phyloP scores from a whole-genome alignment of 92 coral and sea anemone genomes.

The Bergia sp. region DNA sequence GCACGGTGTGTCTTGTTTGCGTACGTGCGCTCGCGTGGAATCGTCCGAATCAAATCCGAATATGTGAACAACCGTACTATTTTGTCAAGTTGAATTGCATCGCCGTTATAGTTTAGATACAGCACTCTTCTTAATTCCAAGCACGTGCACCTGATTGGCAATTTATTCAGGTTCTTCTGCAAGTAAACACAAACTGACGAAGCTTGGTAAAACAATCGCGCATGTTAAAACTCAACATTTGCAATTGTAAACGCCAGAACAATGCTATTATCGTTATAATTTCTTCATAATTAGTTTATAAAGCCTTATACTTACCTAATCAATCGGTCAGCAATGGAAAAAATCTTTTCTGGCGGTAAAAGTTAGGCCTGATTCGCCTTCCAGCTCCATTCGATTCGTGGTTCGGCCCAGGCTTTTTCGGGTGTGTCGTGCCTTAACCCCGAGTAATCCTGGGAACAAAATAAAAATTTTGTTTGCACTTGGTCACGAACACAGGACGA shows the following conservation, averaged over 20 bases:
- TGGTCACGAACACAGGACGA: constrained; percentile 17
- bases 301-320: not conserved
- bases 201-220: not conserved
- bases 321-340: not conserved
- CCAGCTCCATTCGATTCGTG: not conserved
- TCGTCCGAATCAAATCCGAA: not conserved
- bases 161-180: not conserved
- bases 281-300: not conserved
- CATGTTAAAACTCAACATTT: not conserved
- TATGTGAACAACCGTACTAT: not conserved
- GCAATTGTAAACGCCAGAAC: not conserved
- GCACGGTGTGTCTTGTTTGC: no score
- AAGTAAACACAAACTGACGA: not conserved
- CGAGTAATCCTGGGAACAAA: constrained; percentile 20
- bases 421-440: not conserved
- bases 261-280: no score
- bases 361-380: not conserved
- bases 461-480: constrained; percentile 43
- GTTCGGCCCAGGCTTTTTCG: not conserved
- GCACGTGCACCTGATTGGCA: not conserved
- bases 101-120: not conserved
- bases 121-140: not conserved
- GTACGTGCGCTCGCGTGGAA: not conserved
- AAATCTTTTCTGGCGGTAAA: not conserved
- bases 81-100: not conserved